Evolutionary conservation across 2,797 vertebrate species (phyloP).

Genomic region (Tauraco hartlaubi): DNA sequence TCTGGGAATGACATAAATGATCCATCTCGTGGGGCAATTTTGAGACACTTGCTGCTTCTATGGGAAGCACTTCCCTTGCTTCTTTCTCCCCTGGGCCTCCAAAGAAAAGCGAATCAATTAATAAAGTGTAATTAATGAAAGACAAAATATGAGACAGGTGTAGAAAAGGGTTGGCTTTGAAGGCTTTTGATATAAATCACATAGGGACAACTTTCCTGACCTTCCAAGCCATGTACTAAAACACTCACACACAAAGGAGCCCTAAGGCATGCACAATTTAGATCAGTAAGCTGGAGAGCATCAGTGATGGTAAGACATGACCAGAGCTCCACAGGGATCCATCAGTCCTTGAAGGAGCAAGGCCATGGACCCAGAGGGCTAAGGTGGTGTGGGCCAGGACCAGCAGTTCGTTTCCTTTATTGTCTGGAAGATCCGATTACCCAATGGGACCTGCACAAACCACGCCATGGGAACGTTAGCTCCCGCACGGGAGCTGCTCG

Average conservation of each 20-base stretch:
- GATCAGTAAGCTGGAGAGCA: not conserved
- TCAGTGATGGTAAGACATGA: not conserved
- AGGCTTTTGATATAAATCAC: not conserved
- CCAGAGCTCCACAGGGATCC: not conserved
- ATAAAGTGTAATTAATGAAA: not conserved
- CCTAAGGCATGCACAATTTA: not conserved
- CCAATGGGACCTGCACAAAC: not conserved
- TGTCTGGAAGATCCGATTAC: not conserved
- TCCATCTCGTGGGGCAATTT: not conserved
- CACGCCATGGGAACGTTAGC: not conserved
- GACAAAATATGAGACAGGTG: not conserved
- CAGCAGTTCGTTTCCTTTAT: not conserved
- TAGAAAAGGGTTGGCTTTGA: not conserved
- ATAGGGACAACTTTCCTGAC: not conserved
- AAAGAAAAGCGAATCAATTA: not conserved
- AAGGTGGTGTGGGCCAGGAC: not conserved
- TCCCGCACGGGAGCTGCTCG: rapidly evolving
- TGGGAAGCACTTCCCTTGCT: not conserved
- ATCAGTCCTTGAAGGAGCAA: not conserved
- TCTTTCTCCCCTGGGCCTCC: not conserved
- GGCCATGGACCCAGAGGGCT: not conserved
- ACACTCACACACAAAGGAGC: not conserved
- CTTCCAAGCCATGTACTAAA: not conserved
- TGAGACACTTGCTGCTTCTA: not conserved
- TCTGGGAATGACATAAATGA: not conserved